Conservation (phyloP, 2,888 invertebrate species). For the Leptopterna dolabrata region DNA sequence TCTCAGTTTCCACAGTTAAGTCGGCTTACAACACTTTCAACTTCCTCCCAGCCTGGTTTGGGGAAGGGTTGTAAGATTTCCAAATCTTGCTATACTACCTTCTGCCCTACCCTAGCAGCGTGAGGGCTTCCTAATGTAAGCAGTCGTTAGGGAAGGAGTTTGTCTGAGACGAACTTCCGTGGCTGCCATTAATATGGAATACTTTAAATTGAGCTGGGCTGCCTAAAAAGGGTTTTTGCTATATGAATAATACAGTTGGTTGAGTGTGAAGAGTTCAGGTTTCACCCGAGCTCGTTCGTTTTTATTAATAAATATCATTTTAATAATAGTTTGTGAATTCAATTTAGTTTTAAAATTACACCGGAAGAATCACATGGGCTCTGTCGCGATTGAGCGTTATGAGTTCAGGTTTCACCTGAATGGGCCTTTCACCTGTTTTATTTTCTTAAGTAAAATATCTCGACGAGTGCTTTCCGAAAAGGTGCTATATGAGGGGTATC, state of each 20-base stretch:
- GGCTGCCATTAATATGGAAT: slow-evolving; percentile 46
- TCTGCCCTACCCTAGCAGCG: not conserved
- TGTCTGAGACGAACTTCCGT: slow-evolving; percentile 16
- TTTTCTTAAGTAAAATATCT: too few relatives aligned
- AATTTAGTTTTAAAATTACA: too few relatives aligned
- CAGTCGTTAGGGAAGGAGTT: slow-evolving; percentile 37
- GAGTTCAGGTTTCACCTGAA: too few relatives aligned
- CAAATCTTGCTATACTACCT: slow-evolving; percentile 9
- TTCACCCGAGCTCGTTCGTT: not conserved
- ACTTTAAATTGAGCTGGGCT: slow-evolving; percentile 46
- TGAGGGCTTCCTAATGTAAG: slow-evolving; percentile 41
- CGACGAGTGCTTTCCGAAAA: too few relatives aligned
- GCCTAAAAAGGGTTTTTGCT: slow-evolving; percentile 30
- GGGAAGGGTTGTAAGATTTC: slow-evolving; percentile 8
- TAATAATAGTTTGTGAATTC: not conserved
- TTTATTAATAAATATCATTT: not conserved
- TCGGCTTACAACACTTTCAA: slow-evolving; percentile 32
- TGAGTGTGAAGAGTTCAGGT: not conserved
- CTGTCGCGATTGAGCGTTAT: too few relatives aligned
- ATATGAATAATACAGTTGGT: slow-evolving; percentile 34
- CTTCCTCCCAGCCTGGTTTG: not conserved
- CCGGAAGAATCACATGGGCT: too few relatives aligned
- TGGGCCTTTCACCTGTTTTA: too few relatives aligned
- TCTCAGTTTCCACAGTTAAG: not conserved
- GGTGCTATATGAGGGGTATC: too few relatives aligned